These are phyloP conservation scores for Crypturellus undulatus DNA, from an alignment of 2,113 vertebrate genomes.

Conservation along the genomic window DNA sequence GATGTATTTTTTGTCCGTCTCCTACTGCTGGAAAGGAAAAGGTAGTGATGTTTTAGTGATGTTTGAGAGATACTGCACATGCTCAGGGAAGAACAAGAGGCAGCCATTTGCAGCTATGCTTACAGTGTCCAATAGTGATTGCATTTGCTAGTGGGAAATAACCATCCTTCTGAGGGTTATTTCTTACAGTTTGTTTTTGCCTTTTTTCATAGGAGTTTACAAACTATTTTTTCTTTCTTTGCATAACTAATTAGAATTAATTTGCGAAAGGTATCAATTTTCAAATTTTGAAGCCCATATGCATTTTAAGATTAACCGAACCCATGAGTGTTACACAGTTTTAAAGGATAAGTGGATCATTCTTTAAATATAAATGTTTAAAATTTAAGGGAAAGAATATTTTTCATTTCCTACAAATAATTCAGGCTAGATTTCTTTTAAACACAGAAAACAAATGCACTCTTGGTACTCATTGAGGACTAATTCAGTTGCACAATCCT, in stretches of 20 bases:
- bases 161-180: background rate
- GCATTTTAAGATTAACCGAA: background rate
- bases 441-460: background rate
- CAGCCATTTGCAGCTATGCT: constrained; percentile 20
- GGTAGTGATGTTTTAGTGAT: constrained; percentile 25
- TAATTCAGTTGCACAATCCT: background rate
- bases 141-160: background rate
- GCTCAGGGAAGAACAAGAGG: background rate
- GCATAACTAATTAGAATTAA: background rate
- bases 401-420: background rate
- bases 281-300: background rate
- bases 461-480: background rate
- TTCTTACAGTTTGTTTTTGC: background rate
- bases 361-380: background rate
- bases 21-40: constrained; percentile 56
- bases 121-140: background rate
- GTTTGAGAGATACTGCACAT: background rate
- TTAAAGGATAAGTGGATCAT: background rate
- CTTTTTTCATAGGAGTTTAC: background rate
- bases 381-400: background rate
- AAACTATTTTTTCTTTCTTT: background rate
- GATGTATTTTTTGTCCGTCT: background rate
- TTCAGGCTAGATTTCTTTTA: background rate
- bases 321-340: background rate
- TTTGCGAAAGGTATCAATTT: background rate